Percentiles rank a stretch among this genome's conserved stretches.
Conservation (phyloP, 2,888 invertebrate species). For the Ceramica pisi region DNA sequence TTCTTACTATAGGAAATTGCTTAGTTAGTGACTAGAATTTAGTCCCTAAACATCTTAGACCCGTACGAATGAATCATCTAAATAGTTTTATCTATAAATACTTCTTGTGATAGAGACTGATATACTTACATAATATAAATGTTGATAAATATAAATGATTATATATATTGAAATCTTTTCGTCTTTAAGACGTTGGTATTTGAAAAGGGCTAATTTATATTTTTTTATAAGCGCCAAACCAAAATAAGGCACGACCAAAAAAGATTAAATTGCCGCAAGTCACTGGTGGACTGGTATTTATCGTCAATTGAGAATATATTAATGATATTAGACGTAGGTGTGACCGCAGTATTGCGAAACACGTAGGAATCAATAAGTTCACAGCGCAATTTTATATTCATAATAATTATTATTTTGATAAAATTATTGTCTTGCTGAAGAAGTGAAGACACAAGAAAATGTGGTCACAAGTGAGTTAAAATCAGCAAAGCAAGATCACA, state of each 20-base stretch:
- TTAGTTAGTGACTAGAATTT: neutral
- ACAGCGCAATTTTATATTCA: slow-evolving; percentile 19
- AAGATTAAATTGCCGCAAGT: slow-evolving; percentile 25
- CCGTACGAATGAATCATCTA: slow-evolving; percentile 18
- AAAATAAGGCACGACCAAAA: slow-evolving; percentile 15
- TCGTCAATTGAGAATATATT: slow-evolving; percentile 26
- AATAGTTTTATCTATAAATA: slow-evolving; percentile 27
- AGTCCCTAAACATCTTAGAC: neutral
- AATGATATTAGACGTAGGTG: slow-evolving; percentile 46
- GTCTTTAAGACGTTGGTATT: neutral
- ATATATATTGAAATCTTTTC: slow-evolving; percentile 3
- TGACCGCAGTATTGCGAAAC: slow-evolving; percentile 26
- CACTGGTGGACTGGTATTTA: slow-evolving; percentile 23
- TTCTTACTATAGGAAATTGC: neutral
- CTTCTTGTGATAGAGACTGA: slow-evolving; percentile 25
- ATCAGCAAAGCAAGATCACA: slow-evolving; percentile 29
- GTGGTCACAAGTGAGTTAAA: slow-evolving; percentile 43
- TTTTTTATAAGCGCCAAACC: slow-evolving; percentile 6
- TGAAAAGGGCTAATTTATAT: neutral
- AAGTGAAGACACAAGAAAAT: slow-evolving; percentile 24
- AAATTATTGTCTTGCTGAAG: neutral
- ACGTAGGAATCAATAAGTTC: slow-evolving; percentile 42
- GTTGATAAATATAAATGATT: slow-evolving; percentile 30
- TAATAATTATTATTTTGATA: slow-evolving; percentile 11
- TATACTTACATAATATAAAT: neutral